These are phyloP conservation scores for Acrocyrtus sp. DNA, from an alignment of 2,888 invertebrate species.

Conservation along the genomic window DNA sequence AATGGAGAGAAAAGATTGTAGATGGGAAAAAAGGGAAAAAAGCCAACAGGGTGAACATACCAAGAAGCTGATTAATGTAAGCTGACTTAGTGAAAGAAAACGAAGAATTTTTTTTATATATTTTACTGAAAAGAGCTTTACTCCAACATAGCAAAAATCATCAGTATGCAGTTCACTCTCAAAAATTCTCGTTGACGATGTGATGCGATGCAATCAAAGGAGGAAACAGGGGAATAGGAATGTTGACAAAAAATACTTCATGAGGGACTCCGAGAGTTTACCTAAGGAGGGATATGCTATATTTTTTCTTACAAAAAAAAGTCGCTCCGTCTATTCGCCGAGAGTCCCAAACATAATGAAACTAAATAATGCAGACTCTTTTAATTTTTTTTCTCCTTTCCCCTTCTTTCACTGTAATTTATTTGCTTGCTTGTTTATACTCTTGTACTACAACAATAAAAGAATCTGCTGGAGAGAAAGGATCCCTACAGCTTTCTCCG, in stretches of 20 bases:
- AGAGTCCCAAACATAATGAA: too few relatives aligned
- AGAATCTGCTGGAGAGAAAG: not conserved
- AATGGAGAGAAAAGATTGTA: slow-evolving; percentile 33
- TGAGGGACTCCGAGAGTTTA: too few relatives aligned
- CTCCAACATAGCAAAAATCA: slow-evolving; percentile 8
- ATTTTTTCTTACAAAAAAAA: too few relatives aligned
- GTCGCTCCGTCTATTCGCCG: too few relatives aligned
- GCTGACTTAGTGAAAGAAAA: not conserved
- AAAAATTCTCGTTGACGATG: slow-evolving; percentile 17
- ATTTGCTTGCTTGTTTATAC: slow-evolving; percentile 17
- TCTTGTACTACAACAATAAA: too few relatives aligned
- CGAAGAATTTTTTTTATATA: too few relatives aligned
- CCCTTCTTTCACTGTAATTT: slow-evolving; percentile 17
- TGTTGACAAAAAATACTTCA: slow-evolving; percentile 41
- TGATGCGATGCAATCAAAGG: slow-evolving; percentile 34
- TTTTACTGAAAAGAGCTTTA: slow-evolving; percentile 21
- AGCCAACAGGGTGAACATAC: slow-evolving; percentile 24
- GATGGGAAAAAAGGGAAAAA: slow-evolving; percentile 21
- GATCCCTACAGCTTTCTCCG: slow-evolving; percentile 21
- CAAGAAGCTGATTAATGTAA: not conserved
- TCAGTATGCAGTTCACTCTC: slow-evolving; percentile 42
- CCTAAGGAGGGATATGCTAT: too few relatives aligned
- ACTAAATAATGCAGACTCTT: too few relatives aligned
- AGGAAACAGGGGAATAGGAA: slow-evolving; percentile 18
- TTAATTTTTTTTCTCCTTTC: too few relatives aligned